A percentile compares a stretch with the other conserved stretches of the same genome.
phyloP scores from a whole-genome alignment of 2,113 vertebrate genomes.

The Ameiurus melas region DNA sequence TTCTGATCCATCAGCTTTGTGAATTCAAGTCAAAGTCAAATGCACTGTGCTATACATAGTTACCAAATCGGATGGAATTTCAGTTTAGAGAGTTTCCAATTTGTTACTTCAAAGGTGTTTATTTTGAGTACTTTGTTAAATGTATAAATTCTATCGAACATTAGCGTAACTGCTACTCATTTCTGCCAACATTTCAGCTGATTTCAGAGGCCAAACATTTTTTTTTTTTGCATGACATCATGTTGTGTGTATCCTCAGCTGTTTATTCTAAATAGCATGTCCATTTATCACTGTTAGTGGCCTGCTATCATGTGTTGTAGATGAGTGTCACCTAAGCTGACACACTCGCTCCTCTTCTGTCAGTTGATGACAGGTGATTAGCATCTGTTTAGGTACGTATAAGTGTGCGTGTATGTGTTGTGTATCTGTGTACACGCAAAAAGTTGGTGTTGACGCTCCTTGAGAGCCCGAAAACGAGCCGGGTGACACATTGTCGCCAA shows the following conservation, averaged over 20 bases:
- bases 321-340: constrained; percentile 9
- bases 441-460: constrained; percentile 64
- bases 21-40: neutral
- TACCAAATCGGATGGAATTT: neutral
- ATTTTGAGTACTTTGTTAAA: neutral
- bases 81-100: neutral
- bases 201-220: neutral
- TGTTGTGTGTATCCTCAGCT: neutral
- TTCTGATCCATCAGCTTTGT: neutral
- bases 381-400: constrained; percentile 63
- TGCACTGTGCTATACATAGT: neutral
- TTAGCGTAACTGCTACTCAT: neutral
- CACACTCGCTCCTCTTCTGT: constrained; percentile 31
- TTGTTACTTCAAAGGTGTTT: neutral
- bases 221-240: neutral
- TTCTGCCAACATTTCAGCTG: neutral
- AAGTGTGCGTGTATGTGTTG: constrained; percentile 57
- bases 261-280: neutral
- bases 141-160: neutral
- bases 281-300: neutral
- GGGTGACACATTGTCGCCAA: constrained; percentile 70
- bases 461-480: constrained; percentile 68
- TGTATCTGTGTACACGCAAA: constrained; percentile 66
- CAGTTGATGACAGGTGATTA: constrained; percentile 58
- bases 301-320: constrained; percentile 14